Conservation (phyloP, 2,797 vertebrate genomes). For the Sciurus carolinensis region DNA sequence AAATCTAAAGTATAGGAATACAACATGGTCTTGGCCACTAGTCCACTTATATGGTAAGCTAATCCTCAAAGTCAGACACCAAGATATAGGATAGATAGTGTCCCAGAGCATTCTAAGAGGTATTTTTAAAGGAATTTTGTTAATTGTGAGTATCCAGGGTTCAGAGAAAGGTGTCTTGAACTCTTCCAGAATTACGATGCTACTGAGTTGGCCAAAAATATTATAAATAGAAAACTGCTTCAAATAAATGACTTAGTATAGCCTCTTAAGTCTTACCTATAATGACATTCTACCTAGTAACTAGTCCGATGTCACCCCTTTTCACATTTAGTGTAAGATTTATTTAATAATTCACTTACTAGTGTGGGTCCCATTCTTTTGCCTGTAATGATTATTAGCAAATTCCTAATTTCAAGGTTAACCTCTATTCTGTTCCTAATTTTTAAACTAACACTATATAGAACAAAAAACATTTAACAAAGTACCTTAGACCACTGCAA, state of each 20-base stretch:
- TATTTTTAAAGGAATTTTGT: constrained; percentile 46
- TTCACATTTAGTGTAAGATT: background rate
- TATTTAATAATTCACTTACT: background rate
- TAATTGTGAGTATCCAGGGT: constrained; percentile 11
- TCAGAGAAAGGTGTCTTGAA: constrained; percentile 26
- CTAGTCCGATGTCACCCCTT: background rate
- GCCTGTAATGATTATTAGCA: background rate
- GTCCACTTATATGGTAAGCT: background rate
- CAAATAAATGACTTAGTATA: background rate
- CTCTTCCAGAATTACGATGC: constrained; percentile 50
- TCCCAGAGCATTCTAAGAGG: background rate
- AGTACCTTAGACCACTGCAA: constrained; percentile 96
- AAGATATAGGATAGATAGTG: background rate
- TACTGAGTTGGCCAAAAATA: constrained; percentile 42
- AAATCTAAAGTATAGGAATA: constrained; percentile 12
- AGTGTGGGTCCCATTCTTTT: background rate
- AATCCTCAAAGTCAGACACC: constrained; percentile 25
- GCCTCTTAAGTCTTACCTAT: background rate
- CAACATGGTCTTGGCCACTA: background rate
- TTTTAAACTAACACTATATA: constrained; percentile 1
- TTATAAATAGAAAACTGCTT: constrained; percentile 57
- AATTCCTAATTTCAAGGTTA: constrained; percentile 42
- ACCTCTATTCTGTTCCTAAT: constrained; percentile 38
- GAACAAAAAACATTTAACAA: constrained; percentile 52
- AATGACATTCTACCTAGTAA: background rate